Percentiles rank a stretch among this genome's conserved stretches.
These are phyloP conservation scores for Pedicia rivosa DNA, from an alignment of 2,888 invertebrate genomes.

Conservation along the genomic window DNA sequence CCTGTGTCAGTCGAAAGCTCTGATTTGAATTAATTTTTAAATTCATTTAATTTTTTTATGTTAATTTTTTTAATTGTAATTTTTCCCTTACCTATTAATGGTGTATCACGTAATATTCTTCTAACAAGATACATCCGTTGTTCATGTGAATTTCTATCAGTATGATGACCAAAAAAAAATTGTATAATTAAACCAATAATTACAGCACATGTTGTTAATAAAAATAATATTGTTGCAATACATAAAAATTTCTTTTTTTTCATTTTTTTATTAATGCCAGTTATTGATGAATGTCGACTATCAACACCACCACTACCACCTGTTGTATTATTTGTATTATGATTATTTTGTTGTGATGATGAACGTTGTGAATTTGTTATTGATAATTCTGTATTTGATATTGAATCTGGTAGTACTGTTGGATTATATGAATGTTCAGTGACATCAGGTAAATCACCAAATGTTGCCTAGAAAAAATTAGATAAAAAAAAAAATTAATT, in stretches of 20 bases:
- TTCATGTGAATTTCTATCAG: conserved; percentile 27
- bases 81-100: too few species aligned
- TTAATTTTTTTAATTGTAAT: too few species aligned
- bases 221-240: background rate
- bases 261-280: conserved; percentile 7
- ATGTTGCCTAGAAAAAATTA: conserved; percentile 22
- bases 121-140: conserved; percentile 30
- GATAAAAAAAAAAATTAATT: background rate
- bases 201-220: conserved; percentile 20
- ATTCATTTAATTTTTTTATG: too few species aligned
- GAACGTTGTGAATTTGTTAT: conserved; percentile 17
- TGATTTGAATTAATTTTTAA: too few species aligned
- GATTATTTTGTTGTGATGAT: conserved; percentile 1
- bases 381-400: conserved; percentile 26
- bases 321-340: background rate
- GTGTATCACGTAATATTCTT: conserved; percentile 27
- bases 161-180: conserved; percentile 18
- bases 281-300: conserved; percentile 7
- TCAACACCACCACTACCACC: background rate
- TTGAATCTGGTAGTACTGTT: conserved; percentile 28
- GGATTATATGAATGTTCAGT: conserved; percentile 30
- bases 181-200: conserved; percentile 24
- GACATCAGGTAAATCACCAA: conserved; percentile 30
- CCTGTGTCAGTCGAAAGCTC: too few species aligned
- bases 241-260: conserved; percentile 3